Base-by-base conservation (phyloP, 2,797 vertebrate species). In the Stomatorhinus walkeri region DNA sequence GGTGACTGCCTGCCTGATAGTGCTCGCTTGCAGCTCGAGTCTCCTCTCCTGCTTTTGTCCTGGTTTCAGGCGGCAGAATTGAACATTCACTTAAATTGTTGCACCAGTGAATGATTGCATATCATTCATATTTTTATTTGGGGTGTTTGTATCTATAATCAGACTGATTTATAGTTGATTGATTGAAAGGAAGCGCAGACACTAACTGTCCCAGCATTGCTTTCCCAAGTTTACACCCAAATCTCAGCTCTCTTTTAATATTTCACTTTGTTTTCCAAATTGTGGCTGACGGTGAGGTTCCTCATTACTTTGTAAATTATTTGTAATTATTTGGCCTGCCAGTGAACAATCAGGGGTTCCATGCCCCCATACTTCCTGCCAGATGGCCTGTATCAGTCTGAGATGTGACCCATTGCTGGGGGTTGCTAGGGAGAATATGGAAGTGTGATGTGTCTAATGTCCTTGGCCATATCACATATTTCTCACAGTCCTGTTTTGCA, bases 1-100 rank as follows among this genome's bases (percentile, higher is more conserved):
- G 98, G 97, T 97, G 90, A 95, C 94, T 87, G 22, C 14, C 19
- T 84, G 8, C 19, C 84, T n/a, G 51, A 56, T 32, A 14, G 9
- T 14, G 19, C 56, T 46, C 8, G 8, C 28, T n/a, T 40, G 12
- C n/a, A 24, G 24, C 22, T 61, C 49, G 36, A 3, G 1, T 49
- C 83, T 32, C 49, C 48, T 32, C 5, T 28, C 49, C 49, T 24
- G 24, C 48, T 85, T 52, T 5, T 52, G 9, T 16, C 22, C 24
- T 52, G 49, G 22, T 12, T 52, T 14, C 24, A 1, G 19, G 76
- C 76, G 46, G 61, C 24, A 68, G 61, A 72, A 46, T 46, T 46
- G 79, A 43, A 83, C 19, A 83, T 48, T 83, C 40, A 3, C 24
- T 72, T 72, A 28, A 68, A 72, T 83, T 46, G 79, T 22, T 83